Evolutionary conservation across 2,888 invertebrate genomes (phyloP).

Genomic region (Adelphocoris suturalis): DNA sequence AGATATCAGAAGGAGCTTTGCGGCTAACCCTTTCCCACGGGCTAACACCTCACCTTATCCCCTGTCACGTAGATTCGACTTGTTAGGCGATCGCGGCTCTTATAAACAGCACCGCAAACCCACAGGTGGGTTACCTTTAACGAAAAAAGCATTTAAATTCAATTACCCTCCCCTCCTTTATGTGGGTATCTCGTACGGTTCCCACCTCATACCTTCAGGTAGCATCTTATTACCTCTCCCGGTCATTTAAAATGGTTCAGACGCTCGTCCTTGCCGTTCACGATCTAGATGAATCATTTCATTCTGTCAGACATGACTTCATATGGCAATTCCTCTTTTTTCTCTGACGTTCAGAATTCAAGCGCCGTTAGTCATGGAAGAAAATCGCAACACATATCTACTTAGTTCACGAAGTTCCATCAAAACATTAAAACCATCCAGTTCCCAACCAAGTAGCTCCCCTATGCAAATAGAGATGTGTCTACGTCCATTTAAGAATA

Average conservation of each 20-base stretch:
- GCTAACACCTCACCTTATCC: conserved; percentile 45
- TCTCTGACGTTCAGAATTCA: background rate
- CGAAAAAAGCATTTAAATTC: conserved; percentile 64
- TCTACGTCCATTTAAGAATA: no score
- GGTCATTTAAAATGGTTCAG: conserved; percentile 54
- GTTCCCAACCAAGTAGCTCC: no score
- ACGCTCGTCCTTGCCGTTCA: conserved; percentile 50
- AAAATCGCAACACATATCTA: background rate
- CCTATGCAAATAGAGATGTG: no score
- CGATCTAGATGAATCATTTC: conserved; percentile 35
- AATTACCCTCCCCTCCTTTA: conserved; percentile 25
- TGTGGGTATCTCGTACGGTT: conserved; percentile 1
- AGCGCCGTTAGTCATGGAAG: background rate
- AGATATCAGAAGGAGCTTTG: conserved; percentile 65
- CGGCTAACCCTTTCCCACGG: conserved; percentile 62
- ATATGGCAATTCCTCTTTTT: background rate
- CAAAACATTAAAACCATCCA: no score
- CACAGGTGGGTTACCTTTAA: conserved; percentile 46
- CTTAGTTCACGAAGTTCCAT: no score
- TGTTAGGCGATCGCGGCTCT: conserved; percentile 59
- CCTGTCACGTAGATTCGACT: conserved; percentile 65
- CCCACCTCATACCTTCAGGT: conserved; percentile 49
- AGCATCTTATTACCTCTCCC: conserved; percentile 50
- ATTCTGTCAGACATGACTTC: background rate
- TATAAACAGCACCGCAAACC: conserved; percentile 60